Evolutionary conservation across 2,113 vertebrate genomes (phyloP).

Genomic region (Osmerus mordax): DNA sequence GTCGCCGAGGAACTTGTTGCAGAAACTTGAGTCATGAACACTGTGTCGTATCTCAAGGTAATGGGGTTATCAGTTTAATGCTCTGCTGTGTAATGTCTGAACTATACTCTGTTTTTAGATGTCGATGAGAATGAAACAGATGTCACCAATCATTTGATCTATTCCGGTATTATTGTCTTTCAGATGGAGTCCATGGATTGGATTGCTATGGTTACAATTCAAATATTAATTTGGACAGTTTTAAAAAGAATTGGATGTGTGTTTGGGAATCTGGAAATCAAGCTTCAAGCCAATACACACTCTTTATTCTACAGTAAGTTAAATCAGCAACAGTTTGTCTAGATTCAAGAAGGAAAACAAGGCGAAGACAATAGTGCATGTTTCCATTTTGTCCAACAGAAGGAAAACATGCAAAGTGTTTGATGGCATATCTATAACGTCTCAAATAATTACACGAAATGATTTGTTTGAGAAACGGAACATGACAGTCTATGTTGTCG

Average conservation of each 20-base stretch:
- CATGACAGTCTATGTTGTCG: conserved; percentile 45
- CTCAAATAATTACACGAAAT: fast-evolving
- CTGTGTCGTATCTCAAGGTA: too few species aligned
- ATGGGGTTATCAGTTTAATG: too few species aligned
- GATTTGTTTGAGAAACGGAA: fast-evolving
- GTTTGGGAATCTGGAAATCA: conserved; percentile 48
- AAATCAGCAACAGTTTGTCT: not conserved
- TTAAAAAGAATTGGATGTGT: conserved; percentile 10
- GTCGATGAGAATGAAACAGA: not conserved
- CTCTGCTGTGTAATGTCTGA: too few species aligned
- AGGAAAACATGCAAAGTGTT: not conserved
- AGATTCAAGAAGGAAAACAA: not conserved
- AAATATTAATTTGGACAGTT: too few species aligned
- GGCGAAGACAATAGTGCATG: not conserved
- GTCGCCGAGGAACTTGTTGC: too few species aligned
- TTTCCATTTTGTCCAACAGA: not conserved
- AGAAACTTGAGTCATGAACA: too few species aligned
- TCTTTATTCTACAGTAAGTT: conserved; percentile 46
- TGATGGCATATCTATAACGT: not conserved
- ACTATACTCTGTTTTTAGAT: too few species aligned
- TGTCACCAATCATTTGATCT: not conserved
- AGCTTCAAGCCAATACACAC: conserved; percentile 29
- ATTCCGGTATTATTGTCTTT: conserved; percentile 10
- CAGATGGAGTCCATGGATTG: conserved; percentile 57
- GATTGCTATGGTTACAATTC: conserved; percentile 46